phyloP scores from a whole-genome alignment of 1,140 invertebrate genomes.

The Drosophila persimilis region DNA sequence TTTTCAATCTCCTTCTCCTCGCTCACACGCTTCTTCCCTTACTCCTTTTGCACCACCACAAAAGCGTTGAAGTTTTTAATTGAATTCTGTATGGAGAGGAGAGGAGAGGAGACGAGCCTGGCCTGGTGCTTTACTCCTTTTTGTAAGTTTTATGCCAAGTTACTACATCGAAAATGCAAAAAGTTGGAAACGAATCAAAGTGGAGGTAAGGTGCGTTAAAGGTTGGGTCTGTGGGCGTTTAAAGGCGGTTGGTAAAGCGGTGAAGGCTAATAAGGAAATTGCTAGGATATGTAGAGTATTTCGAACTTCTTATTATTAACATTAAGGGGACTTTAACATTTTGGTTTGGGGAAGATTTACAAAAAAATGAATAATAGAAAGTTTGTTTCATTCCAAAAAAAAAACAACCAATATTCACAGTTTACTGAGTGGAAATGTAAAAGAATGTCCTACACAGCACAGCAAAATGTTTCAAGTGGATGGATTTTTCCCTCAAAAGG shows the following conservation, averaged over 20 bases:
- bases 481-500: neutral
- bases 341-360: neutral
- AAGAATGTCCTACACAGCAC: too few relatives aligned
- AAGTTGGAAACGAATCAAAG: slow-evolving; percentile 41
- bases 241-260: slow-evolving; percentile 10
- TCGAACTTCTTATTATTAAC: slow-evolving; percentile 10
- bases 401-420: too few relatives aligned
- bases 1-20: slow-evolving; percentile 10
- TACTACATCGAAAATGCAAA: slow-evolving; percentile 47
- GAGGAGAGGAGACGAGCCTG: slow-evolving; percentile 2
- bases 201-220: neutral
- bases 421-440: too few relatives aligned
- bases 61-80: slow-evolving; percentile 56
- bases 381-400: neutral
- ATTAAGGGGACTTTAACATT: neutral
- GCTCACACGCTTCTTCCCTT: neutral
- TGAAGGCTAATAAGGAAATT: slow-evolving; percentile 44
- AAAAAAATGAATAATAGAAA: slow-evolving; percentile 9
- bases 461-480: too few relatives aligned
- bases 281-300: slow-evolving; percentile 5
- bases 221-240: slow-evolving; percentile 14
- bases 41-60: neutral
- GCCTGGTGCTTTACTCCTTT: slow-evolving; percentile 21
- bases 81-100: slow-evolving; percentile 54
- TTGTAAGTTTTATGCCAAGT: slow-evolving; percentile 55